phyloP scores from a whole-genome alignment of 2,113 vertebrate genomes.

The Cottus gobio region DNA sequence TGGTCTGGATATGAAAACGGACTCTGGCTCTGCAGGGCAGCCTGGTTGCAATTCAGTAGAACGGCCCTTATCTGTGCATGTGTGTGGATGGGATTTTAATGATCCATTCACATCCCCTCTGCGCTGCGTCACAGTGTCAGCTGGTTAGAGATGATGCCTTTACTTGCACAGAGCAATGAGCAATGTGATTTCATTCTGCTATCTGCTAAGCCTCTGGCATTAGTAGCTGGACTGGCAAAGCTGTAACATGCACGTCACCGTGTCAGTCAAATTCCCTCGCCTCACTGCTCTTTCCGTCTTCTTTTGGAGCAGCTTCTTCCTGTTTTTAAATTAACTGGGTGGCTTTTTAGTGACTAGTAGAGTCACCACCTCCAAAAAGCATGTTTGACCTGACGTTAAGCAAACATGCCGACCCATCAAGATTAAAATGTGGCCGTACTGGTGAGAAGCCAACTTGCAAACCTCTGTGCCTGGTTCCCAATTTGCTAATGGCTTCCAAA shows the following conservation, averaged over 20 bases:
- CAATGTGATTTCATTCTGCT: slow-evolving; percentile 30
- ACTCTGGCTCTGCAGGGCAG: background rate
- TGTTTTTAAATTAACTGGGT: background rate
- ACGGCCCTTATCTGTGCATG: background rate
- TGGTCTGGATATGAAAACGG: slow-evolving; percentile 9
- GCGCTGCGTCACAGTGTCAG: slow-evolving; percentile 37
- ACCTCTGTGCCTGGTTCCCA: background rate
- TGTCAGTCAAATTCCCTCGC: background rate
- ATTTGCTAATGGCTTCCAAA: slow-evolving; percentile 32
- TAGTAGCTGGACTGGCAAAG: slow-evolving; percentile 29
- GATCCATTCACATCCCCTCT: slow-evolving; percentile 15
- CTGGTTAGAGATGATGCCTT: slow-evolving; percentile 45
- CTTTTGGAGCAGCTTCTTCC: background rate
- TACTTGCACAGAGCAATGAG: slow-evolving; percentile 37
- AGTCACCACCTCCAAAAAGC: background rate
- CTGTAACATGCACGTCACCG: background rate
- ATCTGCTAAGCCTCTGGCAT: slow-evolving; percentile 50
- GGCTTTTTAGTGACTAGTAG: background rate
- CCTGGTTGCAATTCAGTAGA: slow-evolving; percentile 10
- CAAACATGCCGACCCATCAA: background rate
- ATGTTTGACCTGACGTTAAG: background rate
- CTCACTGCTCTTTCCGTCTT: background rate
- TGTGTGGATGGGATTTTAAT: slow-evolving; percentile 30
- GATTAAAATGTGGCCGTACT: background rate
- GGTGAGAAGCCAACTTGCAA: background rate